Conservation (phyloP, 2,113 vertebrate genomes). For the Puntigrus tetrazona region DNA sequence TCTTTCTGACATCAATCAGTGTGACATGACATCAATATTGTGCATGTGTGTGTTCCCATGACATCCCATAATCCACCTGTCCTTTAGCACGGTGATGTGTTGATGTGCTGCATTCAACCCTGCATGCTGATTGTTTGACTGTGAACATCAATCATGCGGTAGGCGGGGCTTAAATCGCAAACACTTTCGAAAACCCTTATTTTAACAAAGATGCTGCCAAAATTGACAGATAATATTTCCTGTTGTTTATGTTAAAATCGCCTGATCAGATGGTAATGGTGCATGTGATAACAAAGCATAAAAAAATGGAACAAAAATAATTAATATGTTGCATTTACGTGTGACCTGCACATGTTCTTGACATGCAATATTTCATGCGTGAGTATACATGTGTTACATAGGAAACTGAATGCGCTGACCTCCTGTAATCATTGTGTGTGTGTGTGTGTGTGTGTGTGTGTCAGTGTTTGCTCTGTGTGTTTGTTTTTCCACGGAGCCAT, state of each 20-base stretch:
- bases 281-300: no score
- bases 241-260: no score
- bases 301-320: no score
- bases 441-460: background rate
- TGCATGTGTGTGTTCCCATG: background rate
- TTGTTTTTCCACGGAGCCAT: background rate
- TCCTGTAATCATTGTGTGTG: background rate
- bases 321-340: no score
- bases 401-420: background rate
- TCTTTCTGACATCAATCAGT: constrained; percentile 11
- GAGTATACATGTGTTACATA: background rate
- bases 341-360: background rate
- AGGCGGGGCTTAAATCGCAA: background rate
- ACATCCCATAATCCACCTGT: constrained; percentile 20
- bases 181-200: background rate
- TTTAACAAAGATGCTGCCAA: background rate
- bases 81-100: background rate
- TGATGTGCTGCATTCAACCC: constrained; percentile 14
- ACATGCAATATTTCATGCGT: background rate
- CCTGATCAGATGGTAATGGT: no score
- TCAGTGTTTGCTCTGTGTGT: background rate
- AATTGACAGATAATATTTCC: background rate
- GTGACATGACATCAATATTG: constrained; percentile 13
- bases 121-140: background rate
- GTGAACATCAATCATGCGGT: background rate